These are phyloP conservation scores for Peromyscus eremicus DNA, from an alignment of 2,797 vertebrate genomes.

Conservation along the genomic window DNA sequence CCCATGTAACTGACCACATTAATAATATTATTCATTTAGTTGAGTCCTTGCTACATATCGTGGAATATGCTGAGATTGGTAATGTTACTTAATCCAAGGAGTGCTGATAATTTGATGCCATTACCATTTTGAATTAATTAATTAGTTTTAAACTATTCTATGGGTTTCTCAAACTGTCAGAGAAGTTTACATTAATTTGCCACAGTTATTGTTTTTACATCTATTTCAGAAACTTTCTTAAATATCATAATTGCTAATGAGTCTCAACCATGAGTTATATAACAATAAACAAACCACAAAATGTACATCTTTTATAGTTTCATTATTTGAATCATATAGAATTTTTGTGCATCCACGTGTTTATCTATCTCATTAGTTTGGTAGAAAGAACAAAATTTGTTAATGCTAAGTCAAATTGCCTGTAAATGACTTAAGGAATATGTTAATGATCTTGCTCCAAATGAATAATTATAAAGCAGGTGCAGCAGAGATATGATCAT, in stretches of 20 bases:
- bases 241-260: slow-evolving; percentile 51
- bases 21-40: slow-evolving; percentile 11
- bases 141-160: slow-evolving; percentile 44
- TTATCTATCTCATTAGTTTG: slow-evolving; percentile 88
- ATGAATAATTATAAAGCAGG: slow-evolving; percentile 91
- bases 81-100: slow-evolving; percentile 33
- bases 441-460: slow-evolving; percentile 88
- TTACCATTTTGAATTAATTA: slow-evolving; percentile 18
- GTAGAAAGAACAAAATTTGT: slow-evolving; percentile 86
- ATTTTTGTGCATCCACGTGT: slow-evolving; percentile 82
- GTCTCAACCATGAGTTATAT: slow-evolving; percentile 58
- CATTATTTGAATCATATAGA: slow-evolving; percentile 82
- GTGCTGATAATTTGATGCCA: slow-evolving; percentile 26
- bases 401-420: slow-evolving; percentile 88
- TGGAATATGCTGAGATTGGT: neutral
- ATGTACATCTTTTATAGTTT: slow-evolving; percentile 75
- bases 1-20: neutral
- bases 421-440: slow-evolving; percentile 89
- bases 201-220: slow-evolving; percentile 46
- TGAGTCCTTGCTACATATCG: neutral
- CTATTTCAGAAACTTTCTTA: slow-evolving; percentile 56
- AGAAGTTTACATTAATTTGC: slow-evolving; percentile 53
- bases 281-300: slow-evolving; percentile 67
- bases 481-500: slow-evolving; percentile 89
- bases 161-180: slow-evolving; percentile 15